phyloP scores from a whole-genome alignment of 2,888 invertebrate species.

The Thereva nobilitata region DNA sequence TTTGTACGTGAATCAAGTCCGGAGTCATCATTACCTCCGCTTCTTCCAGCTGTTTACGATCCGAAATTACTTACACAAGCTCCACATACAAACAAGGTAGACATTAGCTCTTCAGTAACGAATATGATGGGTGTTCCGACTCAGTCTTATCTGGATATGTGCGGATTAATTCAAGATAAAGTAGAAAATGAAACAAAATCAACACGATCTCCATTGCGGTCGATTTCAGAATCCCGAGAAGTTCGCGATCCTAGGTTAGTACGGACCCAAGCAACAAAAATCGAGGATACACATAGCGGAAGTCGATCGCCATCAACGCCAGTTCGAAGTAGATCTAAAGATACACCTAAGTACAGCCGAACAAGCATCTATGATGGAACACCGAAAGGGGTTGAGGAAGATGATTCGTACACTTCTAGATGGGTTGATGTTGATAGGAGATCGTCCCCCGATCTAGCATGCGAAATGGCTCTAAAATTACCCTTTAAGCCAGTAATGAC shows the following conservation, averaged over 20 bases:
- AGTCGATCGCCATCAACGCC: constrained; percentile 15
- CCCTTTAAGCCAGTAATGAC: constrained; percentile 78
- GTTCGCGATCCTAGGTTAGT: constrained; percentile 36
- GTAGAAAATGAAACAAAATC: constrained; percentile 4
- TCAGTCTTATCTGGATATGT: constrained; percentile 7
- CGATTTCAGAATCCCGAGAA: constrained; percentile 17
- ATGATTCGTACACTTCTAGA: constrained; percentile 42
- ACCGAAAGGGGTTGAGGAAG: constrained; percentile 44
- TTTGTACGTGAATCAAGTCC: neutral
- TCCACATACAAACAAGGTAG: constrained; percentile 28
- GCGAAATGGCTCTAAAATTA: constrained; percentile 77
- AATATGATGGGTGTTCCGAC: constrained; percentile 16
- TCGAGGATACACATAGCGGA: constrained; percentile 10
- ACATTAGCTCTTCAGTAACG: constrained; percentile 35
- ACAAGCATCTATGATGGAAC: constrained; percentile 53
- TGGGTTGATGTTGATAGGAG: constrained; percentile 52
- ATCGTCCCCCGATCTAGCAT: constrained; percentile 44
- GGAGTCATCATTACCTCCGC: neutral
- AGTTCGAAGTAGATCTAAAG: neutral
- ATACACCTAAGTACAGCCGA: constrained; percentile 48
- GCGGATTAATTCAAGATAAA: constrained; percentile 4
- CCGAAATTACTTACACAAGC: constrained; percentile 31
- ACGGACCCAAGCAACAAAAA: neutral
- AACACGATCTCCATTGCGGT: neutral
- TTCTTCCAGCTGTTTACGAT: constrained; percentile 38